A percentile compares a stretch with the other conserved stretches of the same genome.
phyloP scores from a whole-genome alignment of 2,888 invertebrate species.

The Metallyticus violacea region DNA sequence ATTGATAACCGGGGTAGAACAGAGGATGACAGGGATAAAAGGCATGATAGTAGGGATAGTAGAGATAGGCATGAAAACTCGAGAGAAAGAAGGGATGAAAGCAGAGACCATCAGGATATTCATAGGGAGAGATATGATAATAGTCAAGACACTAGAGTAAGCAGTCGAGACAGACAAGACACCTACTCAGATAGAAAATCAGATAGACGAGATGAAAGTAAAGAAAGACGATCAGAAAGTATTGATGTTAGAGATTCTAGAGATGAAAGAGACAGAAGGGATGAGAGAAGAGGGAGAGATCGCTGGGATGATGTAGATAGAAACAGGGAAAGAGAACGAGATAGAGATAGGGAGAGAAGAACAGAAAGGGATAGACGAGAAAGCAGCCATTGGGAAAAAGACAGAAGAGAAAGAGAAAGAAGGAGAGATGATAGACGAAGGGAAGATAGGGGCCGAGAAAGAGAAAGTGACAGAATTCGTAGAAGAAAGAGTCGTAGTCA shows the following conservation, averaged over 20 bases:
- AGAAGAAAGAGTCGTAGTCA: background rate
- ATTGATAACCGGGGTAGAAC: background rate
- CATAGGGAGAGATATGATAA: background rate
- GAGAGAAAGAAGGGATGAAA: background rate
- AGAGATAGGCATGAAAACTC: background rate
- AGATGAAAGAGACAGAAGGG: background rate
- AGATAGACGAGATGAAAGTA: background rate
- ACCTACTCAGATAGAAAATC: background rate
- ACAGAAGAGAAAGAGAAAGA: constrained; percentile 4
- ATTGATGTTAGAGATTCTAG: background rate
- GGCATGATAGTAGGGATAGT: background rate
- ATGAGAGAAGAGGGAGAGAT: background rate
- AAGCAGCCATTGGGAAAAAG: constrained; percentile 7
- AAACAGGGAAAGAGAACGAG: background rate
- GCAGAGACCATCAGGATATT: background rate
- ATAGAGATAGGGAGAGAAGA: background rate
- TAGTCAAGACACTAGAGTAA: background rate
- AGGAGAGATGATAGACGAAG: background rate
- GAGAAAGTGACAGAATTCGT: constrained; percentile 9
- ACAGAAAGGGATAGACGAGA: background rate
- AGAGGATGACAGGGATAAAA: background rate
- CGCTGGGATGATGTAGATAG: background rate
- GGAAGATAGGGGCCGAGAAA: constrained; percentile 12
- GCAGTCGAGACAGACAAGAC: background rate
- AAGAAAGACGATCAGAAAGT: background rate